These are phyloP conservation scores for Diadumene lineata DNA, from an alignment of 92 coral and sea anemone species.

Conservation along the genomic window DNA sequence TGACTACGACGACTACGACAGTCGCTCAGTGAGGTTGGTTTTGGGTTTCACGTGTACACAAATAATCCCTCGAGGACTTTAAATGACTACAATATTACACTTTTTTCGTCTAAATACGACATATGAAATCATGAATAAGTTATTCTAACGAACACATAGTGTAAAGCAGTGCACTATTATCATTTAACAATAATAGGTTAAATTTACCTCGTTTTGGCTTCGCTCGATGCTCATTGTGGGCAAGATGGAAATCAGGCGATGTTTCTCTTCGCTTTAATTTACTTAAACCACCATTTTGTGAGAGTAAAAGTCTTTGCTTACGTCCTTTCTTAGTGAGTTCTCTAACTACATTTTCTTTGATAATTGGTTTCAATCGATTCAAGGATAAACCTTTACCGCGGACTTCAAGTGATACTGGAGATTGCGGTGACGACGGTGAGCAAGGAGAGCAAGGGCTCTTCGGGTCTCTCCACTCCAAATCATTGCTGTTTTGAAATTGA, in stretches of 20 bases:
- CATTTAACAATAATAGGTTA: neutral
- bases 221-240: constrained; percentile 57
- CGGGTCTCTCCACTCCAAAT: constrained; percentile 77
- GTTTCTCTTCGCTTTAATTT: constrained; percentile 81
- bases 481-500: constrained; percentile 47
- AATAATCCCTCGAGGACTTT: neutral
- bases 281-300: constrained; percentile 75
- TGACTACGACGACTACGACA: neutral
- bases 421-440: constrained; percentile 82
- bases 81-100: neutral
- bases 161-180: neutral
- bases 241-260: constrained; percentile 69
- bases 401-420: constrained; percentile 78
- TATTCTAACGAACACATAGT: neutral
- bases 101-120: neutral
- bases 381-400: constrained; percentile 83
- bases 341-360: constrained; percentile 60
- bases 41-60: neutral
- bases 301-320: constrained; percentile 78
- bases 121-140: neutral
- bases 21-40: neutral
- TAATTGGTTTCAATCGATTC: constrained; percentile 44
- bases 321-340: constrained; percentile 80
- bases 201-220: constrained; percentile 86
- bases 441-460: constrained; percentile 85